Evolutionary conservation across 1,140 invertebrate species (phyloP).

Genomic region (Wiebesia pumilae): DNA sequence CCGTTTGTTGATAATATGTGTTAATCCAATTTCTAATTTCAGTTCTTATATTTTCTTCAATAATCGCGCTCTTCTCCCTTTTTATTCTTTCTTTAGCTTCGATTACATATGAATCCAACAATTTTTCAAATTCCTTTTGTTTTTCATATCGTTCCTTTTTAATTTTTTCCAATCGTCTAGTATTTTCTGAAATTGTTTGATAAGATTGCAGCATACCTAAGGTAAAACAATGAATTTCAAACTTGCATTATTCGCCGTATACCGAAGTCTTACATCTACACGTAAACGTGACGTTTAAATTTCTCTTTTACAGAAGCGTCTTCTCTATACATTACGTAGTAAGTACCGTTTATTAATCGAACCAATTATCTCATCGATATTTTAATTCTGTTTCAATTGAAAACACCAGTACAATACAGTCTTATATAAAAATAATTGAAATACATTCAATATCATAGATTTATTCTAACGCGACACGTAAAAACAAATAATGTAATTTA

Average conservation of each 20-base stretch:
- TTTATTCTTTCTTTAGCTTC: conserved; percentile 79
- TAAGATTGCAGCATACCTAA: conserved; percentile 73
- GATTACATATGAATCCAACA: conserved; percentile 78
- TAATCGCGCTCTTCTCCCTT: conserved; percentile 79
- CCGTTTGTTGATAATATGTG: conserved; percentile 85
- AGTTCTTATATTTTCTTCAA: conserved; percentile 88
- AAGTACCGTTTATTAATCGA: no score
- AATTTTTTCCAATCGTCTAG: conserved; percentile 72
- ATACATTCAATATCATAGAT: no score
- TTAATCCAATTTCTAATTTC: conserved; percentile 91
- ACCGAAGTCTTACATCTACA: no score
- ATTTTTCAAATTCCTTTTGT: conserved; percentile 78
- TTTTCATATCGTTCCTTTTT: conserved; percentile 77
- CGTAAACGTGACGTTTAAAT: no score
- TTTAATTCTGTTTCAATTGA: no score
- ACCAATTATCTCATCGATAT: no score
- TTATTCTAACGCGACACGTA: no score
- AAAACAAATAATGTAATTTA: no score
- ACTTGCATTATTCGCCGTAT: background rate
- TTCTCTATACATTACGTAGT: no score
- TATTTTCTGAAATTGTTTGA: conserved; percentile 63
- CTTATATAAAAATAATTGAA: no score
- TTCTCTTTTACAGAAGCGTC: no score
- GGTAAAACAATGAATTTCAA: background rate
- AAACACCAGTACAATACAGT: no score